Evolutionary conservation across 2,113 vertebrate species (phyloP).

Genomic region (Stomatorhinus ivindoensis): DNA sequence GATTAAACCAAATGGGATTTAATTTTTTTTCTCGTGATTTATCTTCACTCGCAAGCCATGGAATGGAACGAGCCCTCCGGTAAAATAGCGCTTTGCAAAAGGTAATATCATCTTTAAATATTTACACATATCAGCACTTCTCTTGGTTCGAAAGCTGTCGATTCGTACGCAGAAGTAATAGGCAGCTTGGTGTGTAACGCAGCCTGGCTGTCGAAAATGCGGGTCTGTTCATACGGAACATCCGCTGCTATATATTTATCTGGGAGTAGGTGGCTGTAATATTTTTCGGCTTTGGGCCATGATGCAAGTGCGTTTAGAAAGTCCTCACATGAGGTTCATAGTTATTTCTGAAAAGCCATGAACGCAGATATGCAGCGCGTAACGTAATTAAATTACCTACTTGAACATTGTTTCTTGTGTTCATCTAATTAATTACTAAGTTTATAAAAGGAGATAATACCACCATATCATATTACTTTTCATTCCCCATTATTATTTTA

Average conservation of each 20-base stretch:
- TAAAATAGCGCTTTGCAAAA: slow-evolving; percentile 17
- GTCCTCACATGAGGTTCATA: not conserved
- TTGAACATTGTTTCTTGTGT: not conserved
- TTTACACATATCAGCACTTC: not conserved
- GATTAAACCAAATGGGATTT: slow-evolving; percentile 19
- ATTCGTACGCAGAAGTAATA: not conserved
- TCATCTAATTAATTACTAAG: not conserved
- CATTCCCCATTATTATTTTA: not conserved
- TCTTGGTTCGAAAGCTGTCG: not conserved
- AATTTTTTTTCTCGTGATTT: slow-evolving; percentile 11
- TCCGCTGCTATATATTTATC: not conserved
- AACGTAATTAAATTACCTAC: not conserved
- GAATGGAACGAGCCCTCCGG: slow-evolving; percentile 21
- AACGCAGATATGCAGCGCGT: not conserved
- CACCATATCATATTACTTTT: not conserved
- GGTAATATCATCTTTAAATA: slow-evolving; percentile 5
- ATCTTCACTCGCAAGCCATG: slow-evolving; percentile 13
- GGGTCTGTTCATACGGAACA: not conserved
- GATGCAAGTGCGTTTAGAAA: not conserved
- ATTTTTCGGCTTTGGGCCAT: not conserved
- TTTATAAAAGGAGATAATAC: not conserved
- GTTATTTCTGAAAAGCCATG: not conserved
- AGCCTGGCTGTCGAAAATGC: not conserved
- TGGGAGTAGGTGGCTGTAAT: not conserved
- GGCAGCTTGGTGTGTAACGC: not conserved